Evolutionary conservation across 2,113 vertebrate genomes (phyloP), one percentile per base, ranked within the genome.

Genomic region (Epinephelus moara): DNA sequence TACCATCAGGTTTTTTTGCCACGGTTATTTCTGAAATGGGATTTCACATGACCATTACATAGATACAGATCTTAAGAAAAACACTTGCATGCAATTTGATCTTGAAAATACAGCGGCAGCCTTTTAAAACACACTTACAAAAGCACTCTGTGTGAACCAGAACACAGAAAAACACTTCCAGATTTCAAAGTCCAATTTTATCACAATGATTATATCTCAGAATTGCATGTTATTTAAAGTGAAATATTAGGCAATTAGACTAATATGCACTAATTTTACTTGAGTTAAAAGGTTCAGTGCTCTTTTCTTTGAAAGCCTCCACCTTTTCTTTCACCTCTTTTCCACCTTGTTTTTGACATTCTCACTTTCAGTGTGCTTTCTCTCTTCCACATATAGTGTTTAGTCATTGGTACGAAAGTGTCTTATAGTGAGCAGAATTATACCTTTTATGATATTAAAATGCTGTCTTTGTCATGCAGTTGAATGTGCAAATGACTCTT

Each of bases 61-160:
- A 83, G 93, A 94, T 94, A 85, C 66, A 12, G 40, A 94, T 95
- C 93, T 87, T 25, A 52, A 47, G 76, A 80, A 88, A 91, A 93
- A 84, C 81, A 84, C 80, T 68, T 19, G 53, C 66, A 18, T 67
- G 78, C 83, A 91, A 84, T 91, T 85, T 76, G 15, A 82, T 72
- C 61, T 40, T 1, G 42, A 71, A 85, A 90, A 78, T 62, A 69
- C 53, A 72, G 70, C 33, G 4, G 2, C 56, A 19, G 82, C 45
- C 72, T 85, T 88, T 85, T 27, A 75, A 55, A 80, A 64, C 1
- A 71, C 57, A 49, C 88, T 79, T 45, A 85, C 40, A 89, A 89
- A 85, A 85, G 86, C 18, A 30, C 66, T 14, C 73, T 78, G 55
- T 90, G 75, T 90, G 91, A 93, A 87, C 82, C 68, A 17, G 73